These are phyloP conservation scores for Leiothrix lutea DNA, from an alignment of 2,113 vertebrate species.

Conservation along the genomic window DNA sequence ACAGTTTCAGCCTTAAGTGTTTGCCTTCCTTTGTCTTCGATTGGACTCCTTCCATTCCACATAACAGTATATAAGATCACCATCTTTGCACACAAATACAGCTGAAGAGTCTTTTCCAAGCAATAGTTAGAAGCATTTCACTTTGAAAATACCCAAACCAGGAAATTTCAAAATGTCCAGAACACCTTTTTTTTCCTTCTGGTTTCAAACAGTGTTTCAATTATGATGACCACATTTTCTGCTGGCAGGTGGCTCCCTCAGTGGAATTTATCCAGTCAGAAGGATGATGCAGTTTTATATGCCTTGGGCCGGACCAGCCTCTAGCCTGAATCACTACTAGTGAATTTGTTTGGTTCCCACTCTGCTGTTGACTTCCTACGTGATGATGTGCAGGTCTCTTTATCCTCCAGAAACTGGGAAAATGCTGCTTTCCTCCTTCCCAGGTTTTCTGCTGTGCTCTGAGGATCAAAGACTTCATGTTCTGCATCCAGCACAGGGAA, in stretches of 20 bases:
- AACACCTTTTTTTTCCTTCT: background rate
- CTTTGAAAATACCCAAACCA: background rate
- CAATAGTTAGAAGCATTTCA: background rate
- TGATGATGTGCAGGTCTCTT: background rate
- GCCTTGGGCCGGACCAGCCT: background rate
- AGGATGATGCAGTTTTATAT: background rate
- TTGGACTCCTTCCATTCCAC: background rate
- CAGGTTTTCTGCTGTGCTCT: background rate
- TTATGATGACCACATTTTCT: background rate
- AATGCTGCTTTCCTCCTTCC: background rate
- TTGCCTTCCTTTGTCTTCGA: background rate
- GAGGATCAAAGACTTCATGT: background rate
- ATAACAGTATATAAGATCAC: background rate
- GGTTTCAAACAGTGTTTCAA: background rate
- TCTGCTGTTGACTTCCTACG: background rate
- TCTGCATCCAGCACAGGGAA: background rate
- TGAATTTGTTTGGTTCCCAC: background rate
- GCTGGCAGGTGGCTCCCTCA: background rate
- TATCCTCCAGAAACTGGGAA: background rate
- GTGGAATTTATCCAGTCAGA: background rate
- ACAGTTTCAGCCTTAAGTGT: background rate
- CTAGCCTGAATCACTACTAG: background rate
- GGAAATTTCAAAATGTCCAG: background rate
- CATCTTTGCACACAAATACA: background rate
- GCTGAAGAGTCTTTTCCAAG: background rate